Evolutionary conservation across 2,888 invertebrate species (phyloP).

Genomic region (Spisula subtruncata): DNA sequence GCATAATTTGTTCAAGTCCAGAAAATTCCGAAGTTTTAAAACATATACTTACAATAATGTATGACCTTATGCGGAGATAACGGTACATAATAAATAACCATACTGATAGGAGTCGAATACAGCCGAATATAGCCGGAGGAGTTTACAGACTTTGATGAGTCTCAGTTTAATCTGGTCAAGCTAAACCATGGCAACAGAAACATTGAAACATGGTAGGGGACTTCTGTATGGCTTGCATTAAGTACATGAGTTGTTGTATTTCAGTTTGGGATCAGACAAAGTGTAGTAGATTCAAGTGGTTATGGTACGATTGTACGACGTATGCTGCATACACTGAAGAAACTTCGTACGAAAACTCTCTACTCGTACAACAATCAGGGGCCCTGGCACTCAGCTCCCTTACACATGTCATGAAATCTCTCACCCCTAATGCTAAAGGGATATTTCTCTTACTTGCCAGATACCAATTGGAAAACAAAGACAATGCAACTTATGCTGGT

Average conservation of each 20-base stretch:
- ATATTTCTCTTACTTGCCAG: conserved; percentile 93
- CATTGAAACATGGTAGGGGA: no score
- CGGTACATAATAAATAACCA: no score
- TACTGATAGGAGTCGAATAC: no score
- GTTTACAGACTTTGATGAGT: no score
- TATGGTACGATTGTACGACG: conserved; percentile 97
- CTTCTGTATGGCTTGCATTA: no score
- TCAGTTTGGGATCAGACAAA: conserved; percentile 96
- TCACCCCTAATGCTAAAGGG: conserved; percentile 93
- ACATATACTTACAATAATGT: no score
- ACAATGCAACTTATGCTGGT: conserved; percentile 93
- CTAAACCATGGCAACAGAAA: no score
- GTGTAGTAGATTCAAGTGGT: conserved; percentile 94
- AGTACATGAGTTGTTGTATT: conserved; percentile 67
- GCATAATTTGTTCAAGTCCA: no score
- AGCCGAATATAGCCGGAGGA: no score
- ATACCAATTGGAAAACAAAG: conserved; percentile 93
- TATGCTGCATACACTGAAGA: conserved; percentile 94
- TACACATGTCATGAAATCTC: conserved; percentile 95
- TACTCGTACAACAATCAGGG: conserved; percentile 93
- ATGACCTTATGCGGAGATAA: no score
- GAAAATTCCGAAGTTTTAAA: no score
- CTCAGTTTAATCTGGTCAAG: no score
- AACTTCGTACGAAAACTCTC: conserved; percentile 91
- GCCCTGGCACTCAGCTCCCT: conserved; percentile 92